Evolutionary conservation across 2,113 vertebrate genomes (phyloP).

Genomic region (Aegotheles bennettii): DNA sequence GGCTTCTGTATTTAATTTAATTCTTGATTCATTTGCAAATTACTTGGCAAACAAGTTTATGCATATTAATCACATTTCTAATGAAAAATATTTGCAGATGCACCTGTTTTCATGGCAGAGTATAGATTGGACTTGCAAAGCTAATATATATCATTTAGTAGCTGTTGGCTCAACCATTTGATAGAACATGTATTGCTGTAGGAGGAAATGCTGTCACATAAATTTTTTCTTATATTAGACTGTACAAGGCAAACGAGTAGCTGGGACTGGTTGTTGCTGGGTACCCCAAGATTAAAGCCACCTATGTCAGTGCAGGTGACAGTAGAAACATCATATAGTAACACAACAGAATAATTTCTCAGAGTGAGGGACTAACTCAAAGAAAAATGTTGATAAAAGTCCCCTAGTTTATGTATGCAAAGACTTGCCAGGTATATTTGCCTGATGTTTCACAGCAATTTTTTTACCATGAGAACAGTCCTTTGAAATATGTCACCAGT

Average conservation of each 20-base stretch:
- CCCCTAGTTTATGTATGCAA: neutral
- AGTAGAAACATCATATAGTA: neutral
- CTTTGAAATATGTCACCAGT: accelerated
- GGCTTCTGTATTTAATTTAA: slow-evolving; percentile 1
- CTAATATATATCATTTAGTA: neutral
- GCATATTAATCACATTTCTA: slow-evolving; percentile 56
- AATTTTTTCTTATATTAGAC: neutral
- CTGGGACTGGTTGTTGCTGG: neutral
- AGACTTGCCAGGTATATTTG: neutral
- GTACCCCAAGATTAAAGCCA: neutral
- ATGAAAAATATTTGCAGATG: slow-evolving; percentile 55
- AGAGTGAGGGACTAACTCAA: neutral
- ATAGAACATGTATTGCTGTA: neutral
- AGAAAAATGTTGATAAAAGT: neutral
- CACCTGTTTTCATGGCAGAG: slow-evolving; percentile 29
- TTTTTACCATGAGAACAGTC: neutral
- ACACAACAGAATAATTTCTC: neutral
- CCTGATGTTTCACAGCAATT: neutral
- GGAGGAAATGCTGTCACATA: neutral
- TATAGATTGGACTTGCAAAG: neutral
- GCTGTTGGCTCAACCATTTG: neutral
- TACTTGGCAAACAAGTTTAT: slow-evolving; percentile 45
- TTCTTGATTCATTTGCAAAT: slow-evolving; percentile 44
- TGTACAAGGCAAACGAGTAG: neutral
- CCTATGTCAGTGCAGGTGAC: neutral